A percentile compares a stretch with the other conserved stretches of the same genome.
Evolutionary conservation across 1,140 invertebrate species (phyloP).

Genomic region (Thaumetopoea pityocampa): DNA sequence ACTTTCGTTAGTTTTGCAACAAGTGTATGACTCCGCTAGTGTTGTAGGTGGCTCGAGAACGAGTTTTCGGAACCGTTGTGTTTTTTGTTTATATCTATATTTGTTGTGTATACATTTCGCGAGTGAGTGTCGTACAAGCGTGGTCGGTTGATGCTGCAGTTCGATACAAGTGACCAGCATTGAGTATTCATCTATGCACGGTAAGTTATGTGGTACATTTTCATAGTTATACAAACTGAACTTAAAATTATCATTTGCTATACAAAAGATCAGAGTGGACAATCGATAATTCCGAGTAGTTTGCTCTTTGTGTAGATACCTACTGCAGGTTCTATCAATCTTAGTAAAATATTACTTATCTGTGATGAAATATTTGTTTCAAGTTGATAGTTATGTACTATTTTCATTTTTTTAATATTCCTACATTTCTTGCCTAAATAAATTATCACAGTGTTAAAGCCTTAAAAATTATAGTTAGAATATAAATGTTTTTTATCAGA

Average conservation of each 20-base stretch:
- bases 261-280: conserved; percentile 4
- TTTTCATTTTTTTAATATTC: too few species aligned
- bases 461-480: too few species aligned
- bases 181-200: conserved; percentile 41
- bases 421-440: too few species aligned
- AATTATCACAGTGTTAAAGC: too few species aligned
- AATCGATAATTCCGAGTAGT: too few species aligned
- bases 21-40: conserved; percentile 40
- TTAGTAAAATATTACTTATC: too few species aligned
- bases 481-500: too few species aligned
- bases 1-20: conserved; percentile 54
- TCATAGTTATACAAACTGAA: conserved; percentile 3
- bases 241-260: conserved; percentile 3
- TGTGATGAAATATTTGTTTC: too few species aligned
- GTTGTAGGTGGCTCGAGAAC: conserved; percentile 43
- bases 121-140: conserved; percentile 36
- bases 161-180: conserved; percentile 25
- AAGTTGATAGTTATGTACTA: too few species aligned
- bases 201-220: conserved; percentile 35
- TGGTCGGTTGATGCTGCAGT: conserved; percentile 45
- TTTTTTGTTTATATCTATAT: conserved; percentile 52
- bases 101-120: conserved; percentile 45
- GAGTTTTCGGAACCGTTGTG: conserved; percentile 53
- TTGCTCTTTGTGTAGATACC: too few species aligned
- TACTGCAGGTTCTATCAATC: too few species aligned